phyloP scores from a whole-genome alignment of 2,888 invertebrate genomes.

The Lasioglossum vierecki region DNA sequence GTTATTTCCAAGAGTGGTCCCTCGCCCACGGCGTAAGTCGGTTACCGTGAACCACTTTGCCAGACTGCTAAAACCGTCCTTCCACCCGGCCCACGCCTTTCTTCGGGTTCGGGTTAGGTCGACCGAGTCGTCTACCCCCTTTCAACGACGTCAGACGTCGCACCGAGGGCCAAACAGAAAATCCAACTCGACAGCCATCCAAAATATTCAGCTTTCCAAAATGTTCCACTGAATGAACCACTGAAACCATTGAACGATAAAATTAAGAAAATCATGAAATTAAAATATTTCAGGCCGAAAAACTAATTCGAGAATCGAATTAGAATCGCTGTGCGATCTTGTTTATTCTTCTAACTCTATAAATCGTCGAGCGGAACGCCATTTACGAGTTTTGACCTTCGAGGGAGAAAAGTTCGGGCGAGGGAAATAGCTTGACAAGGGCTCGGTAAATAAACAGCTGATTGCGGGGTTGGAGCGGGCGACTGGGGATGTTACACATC shows the following conservation, averaged over 20 bases:
- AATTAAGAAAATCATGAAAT: too few species aligned
- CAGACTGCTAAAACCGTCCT: slow-evolving; percentile 47
- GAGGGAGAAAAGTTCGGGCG: background rate
- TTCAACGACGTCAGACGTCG: background rate
- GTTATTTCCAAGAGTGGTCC: slow-evolving; percentile 60
- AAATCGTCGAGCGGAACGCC: background rate
- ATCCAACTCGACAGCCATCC: background rate
- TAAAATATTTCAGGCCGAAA: too few species aligned
- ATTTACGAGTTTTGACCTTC: background rate
- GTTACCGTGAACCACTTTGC: slow-evolving; percentile 54
- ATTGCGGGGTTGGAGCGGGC: slow-evolving; percentile 16
- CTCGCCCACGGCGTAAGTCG: slow-evolving; percentile 60
- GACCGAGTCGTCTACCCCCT: background rate
- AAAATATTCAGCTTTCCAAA: too few species aligned
- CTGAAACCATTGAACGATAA: too few species aligned
- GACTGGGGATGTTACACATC: slow-evolving; percentile 8
- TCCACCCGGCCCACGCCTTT: slow-evolving; percentile 10
- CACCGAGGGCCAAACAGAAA: background rate
- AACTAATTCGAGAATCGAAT: too few species aligned
- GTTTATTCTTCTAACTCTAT: background rate
- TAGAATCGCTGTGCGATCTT: background rate
- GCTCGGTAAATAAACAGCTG: slow-evolving; percentile 40
- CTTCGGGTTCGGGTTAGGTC: slow-evolving; percentile 11
- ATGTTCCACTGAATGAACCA: too few species aligned
- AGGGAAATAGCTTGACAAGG: background rate